These are phyloP conservation scores for Trogon melanurus DNA, from an alignment of 2,113 vertebrate genomes.

Conservation along the genomic window DNA sequence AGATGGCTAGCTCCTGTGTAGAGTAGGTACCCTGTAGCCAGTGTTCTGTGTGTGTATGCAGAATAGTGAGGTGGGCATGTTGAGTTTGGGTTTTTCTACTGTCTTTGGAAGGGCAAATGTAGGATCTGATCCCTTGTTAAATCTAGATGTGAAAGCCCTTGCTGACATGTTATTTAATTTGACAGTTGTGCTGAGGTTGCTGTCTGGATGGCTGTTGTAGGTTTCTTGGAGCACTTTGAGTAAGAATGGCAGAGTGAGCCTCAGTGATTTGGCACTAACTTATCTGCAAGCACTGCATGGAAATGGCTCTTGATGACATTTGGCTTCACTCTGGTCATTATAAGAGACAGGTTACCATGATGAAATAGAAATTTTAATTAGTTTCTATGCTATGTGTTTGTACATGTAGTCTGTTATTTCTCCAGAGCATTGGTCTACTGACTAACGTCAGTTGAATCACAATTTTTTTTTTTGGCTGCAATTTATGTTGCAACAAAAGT, in stretches of 20 bases:
- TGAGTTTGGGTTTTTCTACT: neutral
- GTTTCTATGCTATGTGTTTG: slow-evolving; percentile 9
- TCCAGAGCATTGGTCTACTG: neutral
- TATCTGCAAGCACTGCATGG: neutral
- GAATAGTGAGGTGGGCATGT: neutral
- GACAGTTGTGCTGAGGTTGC: neutral
- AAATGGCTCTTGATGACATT: neutral
- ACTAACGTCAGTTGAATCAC: slow-evolving; percentile 1
- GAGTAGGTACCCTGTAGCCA: neutral
- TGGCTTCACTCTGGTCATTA: neutral
- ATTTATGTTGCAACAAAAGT: neutral
- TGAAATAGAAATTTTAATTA: slow-evolving; percentile 15
- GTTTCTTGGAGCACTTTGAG: neutral
- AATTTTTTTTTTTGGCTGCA: neutral
- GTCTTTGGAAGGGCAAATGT: neutral
- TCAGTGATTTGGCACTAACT: neutral
- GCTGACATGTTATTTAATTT: neutral
- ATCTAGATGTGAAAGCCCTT: neutral
- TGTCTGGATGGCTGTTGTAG: neutral
- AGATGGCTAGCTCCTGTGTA: neutral
- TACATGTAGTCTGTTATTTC: slow-evolving; percentile 24
- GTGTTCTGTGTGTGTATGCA: neutral
- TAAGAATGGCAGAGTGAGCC: neutral
- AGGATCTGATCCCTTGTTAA: neutral
- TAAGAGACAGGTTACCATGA: neutral